A percentile compares a stretch with the other conserved stretches of the same genome.
These are phyloP conservation scores for Samia ricini DNA, from an alignment of 1,140 invertebrate genomes.

Conservation along the genomic window DNA sequence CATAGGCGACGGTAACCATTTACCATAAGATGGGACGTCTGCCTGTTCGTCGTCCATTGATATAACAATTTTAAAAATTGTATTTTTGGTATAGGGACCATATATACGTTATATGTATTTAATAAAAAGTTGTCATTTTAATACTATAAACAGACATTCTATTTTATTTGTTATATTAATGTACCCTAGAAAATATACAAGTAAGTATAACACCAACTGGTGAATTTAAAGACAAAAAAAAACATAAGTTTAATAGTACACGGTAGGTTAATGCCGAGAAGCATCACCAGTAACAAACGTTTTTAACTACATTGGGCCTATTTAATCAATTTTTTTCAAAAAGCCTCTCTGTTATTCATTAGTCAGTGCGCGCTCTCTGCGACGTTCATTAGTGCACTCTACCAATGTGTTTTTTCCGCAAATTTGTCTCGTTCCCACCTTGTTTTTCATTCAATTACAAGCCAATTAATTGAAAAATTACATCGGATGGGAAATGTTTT, in stretches of 20 bases:
- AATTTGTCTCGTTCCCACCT: constrained; percentile 30
- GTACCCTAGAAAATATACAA: too few species aligned
- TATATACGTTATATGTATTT: too few species aligned
- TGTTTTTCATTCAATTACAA: constrained; percentile 45
- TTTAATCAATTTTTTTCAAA: constrained; percentile 52
- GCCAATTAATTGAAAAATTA: constrained; percentile 36
- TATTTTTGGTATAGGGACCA: too few species aligned
- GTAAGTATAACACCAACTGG: background rate
- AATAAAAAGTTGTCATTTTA: too few species aligned
- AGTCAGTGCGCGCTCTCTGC: constrained; percentile 27
- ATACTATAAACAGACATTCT: too few species aligned
- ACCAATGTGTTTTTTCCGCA: constrained; percentile 36
- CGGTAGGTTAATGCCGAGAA: background rate
- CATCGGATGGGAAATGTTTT: background rate
- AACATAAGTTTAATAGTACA: background rate
- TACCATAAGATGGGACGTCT: too few species aligned
- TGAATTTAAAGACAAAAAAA: background rate
- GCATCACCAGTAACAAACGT: background rate
- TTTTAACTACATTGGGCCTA: constrained; percentile 15
- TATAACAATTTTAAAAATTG: too few species aligned
- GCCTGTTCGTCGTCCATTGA: too few species aligned
- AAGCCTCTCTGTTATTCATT: constrained; percentile 52
- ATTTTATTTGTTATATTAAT: too few species aligned
- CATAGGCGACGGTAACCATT: too few species aligned
- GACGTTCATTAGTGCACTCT: constrained; percentile 30